Base-by-base conservation (phyloP, 2,888 invertebrate genomes). In the Stegophylla sp. region DNA sequence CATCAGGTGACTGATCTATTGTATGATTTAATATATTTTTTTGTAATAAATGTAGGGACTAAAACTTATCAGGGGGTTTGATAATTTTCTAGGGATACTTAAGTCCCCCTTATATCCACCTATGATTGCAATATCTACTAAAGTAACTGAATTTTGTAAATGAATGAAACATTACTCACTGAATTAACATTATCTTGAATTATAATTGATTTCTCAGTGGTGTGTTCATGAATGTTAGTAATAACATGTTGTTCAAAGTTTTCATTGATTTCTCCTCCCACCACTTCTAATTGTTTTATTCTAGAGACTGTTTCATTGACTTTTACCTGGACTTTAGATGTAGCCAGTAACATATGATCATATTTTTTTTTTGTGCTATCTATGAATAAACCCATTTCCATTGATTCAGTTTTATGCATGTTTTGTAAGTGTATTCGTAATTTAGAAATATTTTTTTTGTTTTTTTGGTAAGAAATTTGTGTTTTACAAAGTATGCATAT, bases 381-480 rank as follows among this genome's bases (percentile, higher is more conserved):
- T 56, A n/a, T 56, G n/a, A 20, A n/a, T 56, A 20, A 56, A 56
- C 10, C n/a, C 56, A 56, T 56, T 56, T 56, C 56, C 56, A 56
- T 56, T 56, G 20, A 72, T 12, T 73, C 61, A 48, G 73, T 66
- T 64, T 81, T 82, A 83, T 88, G 88, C 82, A 88, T 88, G 82
- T 88, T 88, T 84, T 88, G 88, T 34, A 88, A 85, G 82, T 88
- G 88, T 87, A 88, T 88, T 43, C 88, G 85, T 23, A 88, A 84
- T 84, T 88, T 88, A 82, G 88, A 88, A 0, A 88, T 88, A 83
- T 88, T 88, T 63, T 88, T 86, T 83, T 88, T 88, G n/a, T n/a
- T n/a, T n/a, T n/a, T n/a, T n/a, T n/a, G n/a, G 79, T 88, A 88
- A 0, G 87, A 87, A 73, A 88, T 88, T 82, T 88, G 88, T 3